Evolutionary conservation across 2,113 vertebrate genomes (phyloP), one percentile per base, ranked within the genome.

Genomic region (Cricetomys ansorgei): DNA sequence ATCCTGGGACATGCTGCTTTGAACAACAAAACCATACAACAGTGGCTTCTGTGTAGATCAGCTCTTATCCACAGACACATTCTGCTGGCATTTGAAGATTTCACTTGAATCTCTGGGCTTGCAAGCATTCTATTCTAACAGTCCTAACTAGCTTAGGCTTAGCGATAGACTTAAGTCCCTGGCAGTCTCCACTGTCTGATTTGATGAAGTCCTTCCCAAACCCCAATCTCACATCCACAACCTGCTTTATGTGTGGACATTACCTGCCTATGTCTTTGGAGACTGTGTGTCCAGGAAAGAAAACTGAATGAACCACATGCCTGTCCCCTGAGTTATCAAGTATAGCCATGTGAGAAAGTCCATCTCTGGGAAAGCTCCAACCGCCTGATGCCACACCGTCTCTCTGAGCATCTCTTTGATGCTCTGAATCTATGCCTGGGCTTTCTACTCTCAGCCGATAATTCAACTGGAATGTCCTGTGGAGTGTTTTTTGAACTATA

Each of bases 401-500:
- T 84, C 7, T 77, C 37, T 40, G n/a, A n/a, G n/a, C n/a, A n/a
- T n/a, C n/a, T n/a, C n/a, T 37, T 59, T 9, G 67, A 40, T 34
- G 84, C 67, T 87, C 69, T 75, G 64, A 77, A 65, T 79, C 37
- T 86, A 10, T 13, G 27, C 48, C 4, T 91, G 45, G 23, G 55
- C 21, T 77, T 50, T 75, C 37, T 43, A 34, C 16, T 84, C 43
- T 13, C 43, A 45, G 4, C 25, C 72, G 62, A 64, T 86, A 64
- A 73, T 62, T 96, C 59, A 91, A 77, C 31, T 40, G 55, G 67
- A 92, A 92, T 69, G 17, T 83, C 73, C 55, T 77, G 43, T 62
- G 59, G 23, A 77, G 15, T 88, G 7, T 62, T 87, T 64, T 69
- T 62, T 92, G 6, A 29, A 83, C 37, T 67, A 86, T 83, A 19